Conservation (phyloP, 1,140 invertebrate species). For the Brachionus paranguensis region DNA sequence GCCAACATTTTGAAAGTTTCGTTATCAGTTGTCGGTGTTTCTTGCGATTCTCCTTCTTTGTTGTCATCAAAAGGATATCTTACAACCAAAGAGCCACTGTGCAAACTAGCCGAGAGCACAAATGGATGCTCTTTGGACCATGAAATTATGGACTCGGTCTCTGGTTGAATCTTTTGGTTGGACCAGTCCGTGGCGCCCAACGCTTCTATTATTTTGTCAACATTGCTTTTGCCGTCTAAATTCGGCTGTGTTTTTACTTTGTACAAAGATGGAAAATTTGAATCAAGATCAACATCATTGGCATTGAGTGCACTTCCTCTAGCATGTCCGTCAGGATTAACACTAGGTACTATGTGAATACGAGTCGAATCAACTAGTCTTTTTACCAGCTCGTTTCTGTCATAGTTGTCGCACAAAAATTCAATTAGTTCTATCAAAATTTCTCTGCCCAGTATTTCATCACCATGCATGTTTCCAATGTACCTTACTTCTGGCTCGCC, state of each 20-base stretch:
- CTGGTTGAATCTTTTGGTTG: conserved; percentile 73
- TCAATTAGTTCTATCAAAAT: conserved; percentile 72
- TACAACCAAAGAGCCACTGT: conserved; percentile 82
- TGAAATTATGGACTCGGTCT: conserved; percentile 81
- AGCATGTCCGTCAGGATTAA: conserved; percentile 76
- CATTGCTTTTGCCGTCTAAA: neutral
- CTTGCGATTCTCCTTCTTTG: neutral
- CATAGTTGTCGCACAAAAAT: conserved; percentile 73
- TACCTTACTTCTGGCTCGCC: conserved; percentile 73
- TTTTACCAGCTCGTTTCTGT: conserved; percentile 59
- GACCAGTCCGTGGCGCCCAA: conserved; percentile 54
- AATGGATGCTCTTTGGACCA: conserved; percentile 82
- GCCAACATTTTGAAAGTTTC: conserved; percentile 30
- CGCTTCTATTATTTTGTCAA: neutral
- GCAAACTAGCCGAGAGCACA: conserved; percentile 89
- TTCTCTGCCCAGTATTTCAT: conserved; percentile 79
- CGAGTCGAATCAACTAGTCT: conserved; percentile 60
- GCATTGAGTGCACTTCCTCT: conserved; percentile 50
- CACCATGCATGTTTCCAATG: conserved; percentile 84
- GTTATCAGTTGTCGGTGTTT: conserved; percentile 28
- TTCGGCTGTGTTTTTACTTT: conserved; percentile 62
- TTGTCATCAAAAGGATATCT: conserved; percentile 66
- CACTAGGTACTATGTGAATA: conserved; percentile 77
- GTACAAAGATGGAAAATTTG: conserved; percentile 82
- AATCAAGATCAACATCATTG: conserved; percentile 78